Evolutionary conservation across 2,888 invertebrate species (phyloP).

Genomic region (Cerastis leucographa): DNA sequence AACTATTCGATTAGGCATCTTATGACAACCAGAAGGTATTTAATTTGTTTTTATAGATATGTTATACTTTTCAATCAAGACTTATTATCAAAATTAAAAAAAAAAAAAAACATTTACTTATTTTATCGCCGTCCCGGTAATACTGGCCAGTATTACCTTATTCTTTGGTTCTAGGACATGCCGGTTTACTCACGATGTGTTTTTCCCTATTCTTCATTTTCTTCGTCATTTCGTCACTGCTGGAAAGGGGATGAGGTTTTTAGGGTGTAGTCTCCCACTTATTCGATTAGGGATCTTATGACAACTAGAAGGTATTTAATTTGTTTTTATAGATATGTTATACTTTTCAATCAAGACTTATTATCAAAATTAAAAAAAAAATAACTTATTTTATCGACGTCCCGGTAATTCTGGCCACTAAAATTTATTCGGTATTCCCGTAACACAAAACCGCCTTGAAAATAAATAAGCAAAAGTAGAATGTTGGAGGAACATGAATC

Average conservation of each 20-base stretch:
- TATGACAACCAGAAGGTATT: not conserved
- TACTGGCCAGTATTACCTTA: not conserved
- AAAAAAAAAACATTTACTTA: not conserved
- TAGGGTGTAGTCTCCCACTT: not conserved
- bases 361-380: not conserved
- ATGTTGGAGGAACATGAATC: constrained; percentile 1
- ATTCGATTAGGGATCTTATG: not conserved
- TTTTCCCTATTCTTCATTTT: too few relatives aligned
- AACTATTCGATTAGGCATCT: not conserved
- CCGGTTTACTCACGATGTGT: too few relatives aligned
- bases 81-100: not conserved
- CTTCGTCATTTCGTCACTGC: too few relatives aligned
- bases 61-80: not conserved
- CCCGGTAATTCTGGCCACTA: not conserved
- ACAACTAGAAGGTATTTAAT: not conserved
- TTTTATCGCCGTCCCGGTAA: not conserved
- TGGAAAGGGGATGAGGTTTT: too few relatives aligned
- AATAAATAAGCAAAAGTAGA: constrained; percentile 12
- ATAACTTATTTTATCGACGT: not conserved
- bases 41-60: not conserved
- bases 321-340: too few relatives aligned
- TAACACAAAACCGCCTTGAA: not conserved
- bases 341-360: not conserved
- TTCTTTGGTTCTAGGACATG: too few relatives aligned
- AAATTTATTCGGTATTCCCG: not conserved